Evolutionary conservation across 2,797 vertebrate species (phyloP).

Genomic region (Sebastes steindachneri): DNA sequence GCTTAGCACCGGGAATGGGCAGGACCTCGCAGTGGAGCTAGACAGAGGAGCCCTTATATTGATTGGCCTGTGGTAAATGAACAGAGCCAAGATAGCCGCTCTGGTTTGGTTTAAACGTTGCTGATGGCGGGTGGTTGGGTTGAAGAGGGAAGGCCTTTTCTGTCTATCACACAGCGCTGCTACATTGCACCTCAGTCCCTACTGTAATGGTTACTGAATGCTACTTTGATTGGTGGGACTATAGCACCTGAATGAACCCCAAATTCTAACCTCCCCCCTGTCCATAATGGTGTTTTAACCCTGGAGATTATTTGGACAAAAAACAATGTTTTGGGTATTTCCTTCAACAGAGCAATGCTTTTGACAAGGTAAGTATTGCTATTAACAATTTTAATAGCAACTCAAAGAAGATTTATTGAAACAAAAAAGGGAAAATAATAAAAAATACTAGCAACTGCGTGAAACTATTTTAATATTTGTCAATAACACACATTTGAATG

Average conservation of each 20-base stretch:
- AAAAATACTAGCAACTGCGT: not conserved
- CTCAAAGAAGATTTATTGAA: not conserved
- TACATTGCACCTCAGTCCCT: conserved; percentile 71
- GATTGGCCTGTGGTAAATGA: conserved; percentile 47
- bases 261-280: conserved; percentile 45
- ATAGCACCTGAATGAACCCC: conserved; percentile 66
- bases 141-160: conserved; percentile 69
- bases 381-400: conserved; percentile 22
- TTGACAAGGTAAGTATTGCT: conserved; percentile 70
- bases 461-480: not conserved
- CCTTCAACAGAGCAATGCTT: conserved; percentile 64
- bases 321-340: conserved; percentile 53
- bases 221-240: conserved; percentile 56
- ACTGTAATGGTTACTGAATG: conserved; percentile 71
- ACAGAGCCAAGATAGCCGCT: conserved; percentile 10
- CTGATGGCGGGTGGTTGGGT: not conserved
- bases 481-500: conserved; percentile 4
- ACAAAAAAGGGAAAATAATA: not conserved
- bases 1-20: conserved; percentile 77
- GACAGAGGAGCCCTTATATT: conserved; percentile 76
- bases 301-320: conserved; percentile 46
- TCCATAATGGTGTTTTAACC: conserved; percentile 46
- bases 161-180: conserved; percentile 78
- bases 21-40: conserved; percentile 83
- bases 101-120: conserved; percentile 18